Evolutionary conservation across 2,113 vertebrate species (phyloP).

Genomic region (Opisthocomus hoazin): DNA sequence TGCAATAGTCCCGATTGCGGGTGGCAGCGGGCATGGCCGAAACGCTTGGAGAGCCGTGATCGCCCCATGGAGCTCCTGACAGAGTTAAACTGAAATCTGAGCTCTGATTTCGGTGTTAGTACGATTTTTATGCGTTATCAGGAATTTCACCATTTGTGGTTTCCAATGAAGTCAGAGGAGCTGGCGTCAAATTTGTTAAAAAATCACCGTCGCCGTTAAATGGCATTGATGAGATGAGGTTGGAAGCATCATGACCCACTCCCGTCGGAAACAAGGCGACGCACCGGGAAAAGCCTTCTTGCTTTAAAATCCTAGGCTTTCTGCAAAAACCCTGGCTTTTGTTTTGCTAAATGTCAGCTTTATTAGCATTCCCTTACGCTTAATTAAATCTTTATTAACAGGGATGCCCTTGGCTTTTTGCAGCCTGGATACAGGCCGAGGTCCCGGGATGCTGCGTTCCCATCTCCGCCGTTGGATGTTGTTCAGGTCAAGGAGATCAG

Average conservation of each 20-base stretch:
- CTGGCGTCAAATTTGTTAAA: background rate
- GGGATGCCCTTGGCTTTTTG: background rate
- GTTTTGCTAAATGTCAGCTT: background rate
- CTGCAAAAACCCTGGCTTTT: background rate
- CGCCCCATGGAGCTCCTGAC: background rate
- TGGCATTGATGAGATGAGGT: background rate
- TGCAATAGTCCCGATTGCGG: background rate
- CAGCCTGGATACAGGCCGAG: background rate
- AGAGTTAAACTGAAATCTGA: background rate
- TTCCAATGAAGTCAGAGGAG: background rate
- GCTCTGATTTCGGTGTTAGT: background rate
- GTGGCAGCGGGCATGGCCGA: background rate
- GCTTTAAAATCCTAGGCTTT: background rate
- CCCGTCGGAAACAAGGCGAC: background rate
- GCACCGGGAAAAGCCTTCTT: rapidly evolving
- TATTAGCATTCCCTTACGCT: background rate
- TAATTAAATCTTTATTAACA: background rate
- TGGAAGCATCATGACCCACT: background rate
- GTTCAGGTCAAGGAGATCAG: background rate
- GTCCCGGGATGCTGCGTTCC: background rate
- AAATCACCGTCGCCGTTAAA: background rate
- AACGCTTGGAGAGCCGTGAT: rapidly evolving
- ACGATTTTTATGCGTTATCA: rapidly evolving
- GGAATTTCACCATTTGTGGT: background rate
- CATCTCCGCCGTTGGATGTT: background rate